phyloP scores from a whole-genome alignment of 2,797 vertebrate species.

The Taeniopygia guttata region DNA sequence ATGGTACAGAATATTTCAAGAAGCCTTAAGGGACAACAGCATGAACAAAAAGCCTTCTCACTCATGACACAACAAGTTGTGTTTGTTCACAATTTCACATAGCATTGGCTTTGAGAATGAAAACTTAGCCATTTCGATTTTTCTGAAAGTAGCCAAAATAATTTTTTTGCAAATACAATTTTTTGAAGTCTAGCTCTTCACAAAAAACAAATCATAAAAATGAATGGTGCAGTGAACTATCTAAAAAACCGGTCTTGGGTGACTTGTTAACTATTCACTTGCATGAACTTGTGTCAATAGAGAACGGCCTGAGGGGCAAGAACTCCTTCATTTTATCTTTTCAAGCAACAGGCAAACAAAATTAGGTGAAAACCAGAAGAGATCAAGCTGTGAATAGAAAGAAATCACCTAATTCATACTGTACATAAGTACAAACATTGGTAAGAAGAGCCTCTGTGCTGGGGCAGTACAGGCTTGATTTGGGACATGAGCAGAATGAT shows the following conservation, averaged over 20 bases:
- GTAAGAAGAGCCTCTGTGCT: not conserved
- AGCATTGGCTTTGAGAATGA: not conserved
- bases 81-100: not conserved
- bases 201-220: conserved; percentile 2
- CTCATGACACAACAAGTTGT: not conserved
- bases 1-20: not conserved
- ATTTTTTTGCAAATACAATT: not conserved
- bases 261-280: conserved; percentile 59
- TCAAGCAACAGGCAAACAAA: conserved; percentile 33
- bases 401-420: not conserved
- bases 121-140: not conserved
- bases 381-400: not conserved
- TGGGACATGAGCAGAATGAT: not conserved
- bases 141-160: not conserved
- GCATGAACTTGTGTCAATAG: conserved; percentile 35
- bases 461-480: not conserved
- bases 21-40: not conserved
- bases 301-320: conserved; percentile 20
- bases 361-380: conserved; percentile 43
- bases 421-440: not conserved
- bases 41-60: not conserved
- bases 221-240: not conserved
- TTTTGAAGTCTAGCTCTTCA: not conserved
- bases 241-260: conserved; percentile 14
- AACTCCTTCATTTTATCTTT: conserved; percentile 48